phyloP scores from a whole-genome alignment of 2,113 vertebrate species.

The Phalacrocorax aristotelis region DNA sequence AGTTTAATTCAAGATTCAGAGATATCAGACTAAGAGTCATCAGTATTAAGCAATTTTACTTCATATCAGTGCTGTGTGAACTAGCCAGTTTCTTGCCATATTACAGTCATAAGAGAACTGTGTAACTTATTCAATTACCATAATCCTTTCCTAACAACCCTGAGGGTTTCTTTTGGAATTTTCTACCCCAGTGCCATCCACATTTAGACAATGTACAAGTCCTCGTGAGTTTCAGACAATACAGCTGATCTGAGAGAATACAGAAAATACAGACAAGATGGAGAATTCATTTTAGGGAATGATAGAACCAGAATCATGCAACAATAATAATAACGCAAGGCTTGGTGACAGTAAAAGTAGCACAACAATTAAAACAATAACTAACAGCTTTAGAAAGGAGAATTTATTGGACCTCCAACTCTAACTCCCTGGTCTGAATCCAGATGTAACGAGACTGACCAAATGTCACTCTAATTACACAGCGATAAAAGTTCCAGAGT shows the following conservation, averaged over 20 bases:
- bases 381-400: neutral
- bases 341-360: neutral
- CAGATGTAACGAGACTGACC: conserved; percentile 47
- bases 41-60: neutral
- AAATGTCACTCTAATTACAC: conserved; percentile 74
- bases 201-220: neutral
- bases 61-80: neutral
- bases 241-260: neutral
- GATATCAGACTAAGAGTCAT: neutral
- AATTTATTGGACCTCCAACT: neutral
- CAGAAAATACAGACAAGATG: neutral
- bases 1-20: conserved; percentile 20
- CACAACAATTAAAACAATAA: neutral
- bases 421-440: conserved; percentile 40
- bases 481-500: conserved; percentile 54
- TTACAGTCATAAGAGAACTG: neutral
- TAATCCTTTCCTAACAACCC: neutral
- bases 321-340: neutral
- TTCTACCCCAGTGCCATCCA: neutral
- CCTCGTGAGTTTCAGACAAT: neutral
- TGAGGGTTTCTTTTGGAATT: neutral
- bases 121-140: neutral
- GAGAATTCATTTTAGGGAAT: neutral
- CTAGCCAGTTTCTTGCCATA: neutral
- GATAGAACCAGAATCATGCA: neutral